phyloP scores from a whole-genome alignment of 2,797 vertebrate genomes.

The Pelochelys cantorii region DNA sequence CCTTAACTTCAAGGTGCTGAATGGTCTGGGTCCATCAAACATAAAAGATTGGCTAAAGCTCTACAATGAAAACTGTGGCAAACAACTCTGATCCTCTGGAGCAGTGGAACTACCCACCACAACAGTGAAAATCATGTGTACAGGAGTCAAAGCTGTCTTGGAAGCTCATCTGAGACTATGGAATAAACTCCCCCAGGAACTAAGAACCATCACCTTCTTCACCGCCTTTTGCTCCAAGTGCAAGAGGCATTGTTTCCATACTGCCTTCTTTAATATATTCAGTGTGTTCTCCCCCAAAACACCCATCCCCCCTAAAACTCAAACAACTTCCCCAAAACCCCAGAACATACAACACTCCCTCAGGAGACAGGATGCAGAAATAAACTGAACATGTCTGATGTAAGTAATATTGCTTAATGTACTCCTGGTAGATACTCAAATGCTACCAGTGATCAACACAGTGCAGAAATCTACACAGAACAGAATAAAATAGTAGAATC shows the following conservation, averaged over 20 bases:
- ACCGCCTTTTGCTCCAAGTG: conserved; percentile 7
- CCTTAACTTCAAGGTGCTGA: background rate
- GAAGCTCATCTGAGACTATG: conserved; percentile 32
- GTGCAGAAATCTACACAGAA: background rate
- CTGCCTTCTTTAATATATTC: conserved; percentile 19
- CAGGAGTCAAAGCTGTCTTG: background rate
- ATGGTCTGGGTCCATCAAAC: background rate
- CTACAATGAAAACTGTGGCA: background rate
- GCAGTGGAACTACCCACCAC: background rate
- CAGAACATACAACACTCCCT: conserved; percentile 8
- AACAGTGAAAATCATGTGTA: background rate
- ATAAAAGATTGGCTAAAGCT: background rate
- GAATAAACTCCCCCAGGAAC: conserved; percentile 8
- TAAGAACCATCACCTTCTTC: conserved; percentile 14
- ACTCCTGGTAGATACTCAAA: background rate
- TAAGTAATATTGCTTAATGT: background rate
- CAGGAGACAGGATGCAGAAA: background rate
- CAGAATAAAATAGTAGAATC: background rate
- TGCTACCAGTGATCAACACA: background rate
- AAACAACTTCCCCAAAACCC: background rate
- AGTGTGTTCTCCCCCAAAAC: background rate
- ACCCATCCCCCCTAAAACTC: background rate
- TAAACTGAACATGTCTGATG: background rate
- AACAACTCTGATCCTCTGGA: background rate
- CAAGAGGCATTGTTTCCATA: background rate